These are phyloP conservation scores for Salmo trutta DNA, from an alignment of 2,797 vertebrate genomes.

Conservation along the genomic window DNA sequence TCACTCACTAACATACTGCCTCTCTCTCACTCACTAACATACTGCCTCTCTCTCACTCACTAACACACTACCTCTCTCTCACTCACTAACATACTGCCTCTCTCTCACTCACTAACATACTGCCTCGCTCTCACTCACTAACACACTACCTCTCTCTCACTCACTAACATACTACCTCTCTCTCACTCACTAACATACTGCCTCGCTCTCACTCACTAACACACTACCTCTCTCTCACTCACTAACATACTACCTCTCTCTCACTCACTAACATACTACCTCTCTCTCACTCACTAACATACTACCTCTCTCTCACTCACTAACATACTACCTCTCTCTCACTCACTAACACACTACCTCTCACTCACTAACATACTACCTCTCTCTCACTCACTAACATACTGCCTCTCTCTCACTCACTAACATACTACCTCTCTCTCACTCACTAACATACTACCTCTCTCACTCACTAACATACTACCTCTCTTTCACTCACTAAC, in stretches of 20 bases:
- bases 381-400: slow-evolving; percentile 36
- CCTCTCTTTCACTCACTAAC: slow-evolving; percentile 41
- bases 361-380: slow-evolving; percentile 62
- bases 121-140: too few species aligned
- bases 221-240: too few species aligned
- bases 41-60: slow-evolving; percentile 55
- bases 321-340: too few species aligned
- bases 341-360: too few species aligned
- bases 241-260: too few species aligned
- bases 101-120: not conserved
- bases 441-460: too few species aligned
- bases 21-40: too few species aligned
- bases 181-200: slow-evolving; percentile 9
- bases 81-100: not conserved
- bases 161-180: slow-evolving; percentile 62
- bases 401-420: not conserved
- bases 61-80: slow-evolving; percentile 55
- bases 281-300: slow-evolving; percentile 36
- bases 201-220: not conserved
- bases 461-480: slow-evolving; percentile 63
- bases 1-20: too few species aligned
- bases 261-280: slow-evolving; percentile 62
- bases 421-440: too few species aligned
- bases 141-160: slow-evolving; percentile 6
- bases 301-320: not conserved